Evolutionary conservation across 2,113 vertebrate genomes (phyloP), one percentile per base, ranked within the genome.

Genomic region (Chaenocephalus aceratus): DNA sequence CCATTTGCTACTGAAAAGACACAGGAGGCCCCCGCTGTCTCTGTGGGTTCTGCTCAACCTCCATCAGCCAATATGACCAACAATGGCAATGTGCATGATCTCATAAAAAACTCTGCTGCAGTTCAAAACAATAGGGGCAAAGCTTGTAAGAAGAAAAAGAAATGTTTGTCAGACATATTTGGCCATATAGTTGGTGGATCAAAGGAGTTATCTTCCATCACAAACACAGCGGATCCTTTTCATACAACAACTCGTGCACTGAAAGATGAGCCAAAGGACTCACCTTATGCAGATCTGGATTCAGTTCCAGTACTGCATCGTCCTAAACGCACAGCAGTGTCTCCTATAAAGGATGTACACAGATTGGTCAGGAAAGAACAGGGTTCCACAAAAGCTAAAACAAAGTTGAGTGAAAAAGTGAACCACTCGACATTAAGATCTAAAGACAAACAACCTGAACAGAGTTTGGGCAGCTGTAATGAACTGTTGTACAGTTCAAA

Each of bases 241-340:
- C 77, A 79, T 18, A 73, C 84, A 66, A 74, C 80, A 60, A 57
- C 83, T n/a, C 48, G 34, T 74, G 53, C 89, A 30, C 74, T 88
- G 59, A 89, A 90, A 79, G 86, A 92, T 18, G 90, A 93, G 63
- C 79, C 77, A 3, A 77, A 78, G 80, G 93, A 94, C 76, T 94
- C 92, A 1, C 94, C 91, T 0, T 94, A 94, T 64, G 80, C 91
- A 14, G 93, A 95, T 77, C 92, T 94, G 48, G 93, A 95, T 72
- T 89, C 93, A 0, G 90, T 95, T 68, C 94, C 94, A 0, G 87
- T 91, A 77, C 92, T 94, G 49, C 87, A 93, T 59, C 93, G 94
- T 53, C 92, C 94, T 0, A 95, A 95, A 88, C 94, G 91, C 48
- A 79, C 87, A 4, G 73, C 92, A 0, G 34, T 84, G 18, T 79